Evolutionary conservation across 2,797 vertebrate genomes (phyloP), one percentile per base, ranked within the genome.

Genomic region (Pseudochromis fuscus): DNA sequence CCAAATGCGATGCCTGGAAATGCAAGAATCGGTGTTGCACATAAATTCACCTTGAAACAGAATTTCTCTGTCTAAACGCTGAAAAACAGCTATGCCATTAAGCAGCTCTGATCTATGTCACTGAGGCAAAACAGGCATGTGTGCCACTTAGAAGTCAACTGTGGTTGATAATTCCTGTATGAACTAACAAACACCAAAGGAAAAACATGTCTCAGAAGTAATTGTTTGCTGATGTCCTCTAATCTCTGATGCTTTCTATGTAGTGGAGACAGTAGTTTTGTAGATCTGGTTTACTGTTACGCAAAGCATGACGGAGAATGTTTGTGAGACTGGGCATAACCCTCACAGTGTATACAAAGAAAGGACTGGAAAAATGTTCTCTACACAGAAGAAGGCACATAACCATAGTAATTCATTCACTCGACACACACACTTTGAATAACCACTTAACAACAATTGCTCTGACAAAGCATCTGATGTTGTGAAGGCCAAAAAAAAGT

Each of bases 401-500:
- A 51, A 28, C 49, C 24, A 2, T 18, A 27, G 27, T 19, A 15
- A 37, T 11, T 48, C 25, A 60, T 25, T 49, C 45, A 62, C 19
- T 57, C 16, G 8, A 18, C 11, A 46, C 37, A 64, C 30, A 57
- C 11, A 70, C 4, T 25, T 35, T 33, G 28, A 38, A 51, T 28
- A 33, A 70, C 21, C 37, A 61, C 46, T 73, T 66, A 52, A 30
- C 15, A 33, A 57, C 18, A 51, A 72, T 16, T 40, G 24, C 30
- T 77, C 35, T 67, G 45, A 59, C 30, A 11, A 21, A 67, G 33
- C 27, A 24, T 44, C 27, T 35, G 10, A 31, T 49, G 52, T 38
- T 46, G 53, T 71, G 68, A 82, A 21, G 37, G 52, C 31, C n/a
- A n/a, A 53, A 56, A 75, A 66, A 50, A 48, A 62, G 65, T 55